Percentiles rank a stretch among this genome's conserved stretches.
phyloP scores from a whole-genome alignment of 2,888 invertebrate species.

The Calliscelio sp. region DNA sequence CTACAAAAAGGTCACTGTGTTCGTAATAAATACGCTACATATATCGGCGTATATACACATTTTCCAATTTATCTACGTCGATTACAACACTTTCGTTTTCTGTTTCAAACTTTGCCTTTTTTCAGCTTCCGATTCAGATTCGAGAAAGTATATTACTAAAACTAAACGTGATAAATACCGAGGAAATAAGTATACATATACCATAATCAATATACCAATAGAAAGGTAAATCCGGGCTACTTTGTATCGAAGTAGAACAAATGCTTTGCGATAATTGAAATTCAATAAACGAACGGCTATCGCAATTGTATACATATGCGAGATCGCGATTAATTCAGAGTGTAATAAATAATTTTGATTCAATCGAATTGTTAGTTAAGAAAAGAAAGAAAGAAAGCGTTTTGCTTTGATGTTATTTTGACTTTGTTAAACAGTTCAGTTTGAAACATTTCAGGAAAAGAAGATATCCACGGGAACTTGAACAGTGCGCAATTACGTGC shows the following conservation, averaged over 20 bases:
- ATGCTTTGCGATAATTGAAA: slow-evolving; percentile 58
- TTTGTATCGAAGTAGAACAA: slow-evolving; percentile 54
- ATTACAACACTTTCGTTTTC: slow-evolving; percentile 41
- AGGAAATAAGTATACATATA: slow-evolving; percentile 26
- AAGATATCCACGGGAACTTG: too few relatives aligned
- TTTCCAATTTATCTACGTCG: slow-evolving; percentile 44
- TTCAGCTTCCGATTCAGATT: slow-evolving; percentile 28
- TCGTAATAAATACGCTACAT: slow-evolving; percentile 28
- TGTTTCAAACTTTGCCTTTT: slow-evolving; percentile 34
- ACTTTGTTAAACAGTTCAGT: too few relatives aligned
- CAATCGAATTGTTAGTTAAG: background rate
- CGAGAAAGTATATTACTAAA: slow-evolving; percentile 54
- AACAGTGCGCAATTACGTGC: too few relatives aligned
- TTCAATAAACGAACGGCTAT: slow-evolving; percentile 53
- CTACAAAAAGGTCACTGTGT: slow-evolving; percentile 27
- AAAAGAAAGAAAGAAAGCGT: slow-evolving; percentile 42
- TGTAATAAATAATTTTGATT: slow-evolving; percentile 26
- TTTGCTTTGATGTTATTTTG: too few relatives aligned
- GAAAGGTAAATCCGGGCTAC: slow-evolving; percentile 61
- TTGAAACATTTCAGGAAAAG: too few relatives aligned
- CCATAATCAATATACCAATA: slow-evolving; percentile 57
- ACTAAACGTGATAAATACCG: slow-evolving; percentile 34
- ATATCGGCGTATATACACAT: slow-evolving; percentile 13
- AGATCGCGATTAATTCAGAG: slow-evolving; percentile 31
- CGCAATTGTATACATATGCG: slow-evolving; percentile 40